Evolutionary conservation across 1,140 invertebrate species (phyloP).

Genomic region (Drosophila subobscura): DNA sequence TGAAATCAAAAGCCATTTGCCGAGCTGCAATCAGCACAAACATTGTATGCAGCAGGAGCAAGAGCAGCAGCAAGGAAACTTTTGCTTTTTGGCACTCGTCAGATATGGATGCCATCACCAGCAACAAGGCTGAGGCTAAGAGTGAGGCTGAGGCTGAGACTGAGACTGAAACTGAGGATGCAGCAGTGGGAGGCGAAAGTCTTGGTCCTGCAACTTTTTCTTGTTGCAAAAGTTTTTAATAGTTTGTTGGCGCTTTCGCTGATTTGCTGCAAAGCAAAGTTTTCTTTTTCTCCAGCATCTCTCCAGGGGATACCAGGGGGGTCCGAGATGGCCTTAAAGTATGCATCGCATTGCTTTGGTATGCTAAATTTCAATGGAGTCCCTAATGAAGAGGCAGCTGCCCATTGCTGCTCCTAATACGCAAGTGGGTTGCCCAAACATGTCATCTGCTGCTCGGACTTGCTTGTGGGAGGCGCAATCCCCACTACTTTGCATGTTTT

Average conservation of each 20-base stretch:
- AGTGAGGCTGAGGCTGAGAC: slow-evolving; percentile 1
- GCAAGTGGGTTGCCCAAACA: slow-evolving; percentile 35
- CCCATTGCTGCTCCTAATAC: slow-evolving; percentile 20
- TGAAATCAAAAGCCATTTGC: slow-evolving; percentile 84
- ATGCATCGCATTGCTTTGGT: slow-evolving; percentile 43
- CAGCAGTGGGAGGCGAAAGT: slow-evolving; percentile 33
- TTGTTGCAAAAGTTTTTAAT: slow-evolving; percentile 79
- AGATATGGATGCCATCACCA: slow-evolving; percentile 74
- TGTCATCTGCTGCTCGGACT: slow-evolving; percentile 1
- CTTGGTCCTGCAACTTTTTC: slow-evolving; percentile 74
- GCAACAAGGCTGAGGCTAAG: slow-evolving; percentile 16
- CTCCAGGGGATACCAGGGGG: background rate
- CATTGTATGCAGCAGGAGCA: slow-evolving; percentile 72
- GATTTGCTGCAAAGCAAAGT: slow-evolving; percentile 73
- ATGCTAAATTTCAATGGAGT: slow-evolving; percentile 66
- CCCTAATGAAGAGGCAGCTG: slow-evolving; percentile 60
- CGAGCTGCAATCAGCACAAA: slow-evolving; percentile 83
- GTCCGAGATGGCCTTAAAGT: slow-evolving; percentile 48
- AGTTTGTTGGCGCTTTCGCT: slow-evolving; percentile 81
- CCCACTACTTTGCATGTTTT: too few relatives aligned
- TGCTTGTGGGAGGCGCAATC: background rate
- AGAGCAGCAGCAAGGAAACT: slow-evolving; percentile 47
- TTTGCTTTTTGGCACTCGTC: slow-evolving; percentile 81
- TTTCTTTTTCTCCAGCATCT: slow-evolving; percentile 34
- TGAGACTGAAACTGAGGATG: slow-evolving; percentile 6